phyloP scores from a whole-genome alignment of 2,888 invertebrate species.

The Pilophorus perplexus region DNA sequence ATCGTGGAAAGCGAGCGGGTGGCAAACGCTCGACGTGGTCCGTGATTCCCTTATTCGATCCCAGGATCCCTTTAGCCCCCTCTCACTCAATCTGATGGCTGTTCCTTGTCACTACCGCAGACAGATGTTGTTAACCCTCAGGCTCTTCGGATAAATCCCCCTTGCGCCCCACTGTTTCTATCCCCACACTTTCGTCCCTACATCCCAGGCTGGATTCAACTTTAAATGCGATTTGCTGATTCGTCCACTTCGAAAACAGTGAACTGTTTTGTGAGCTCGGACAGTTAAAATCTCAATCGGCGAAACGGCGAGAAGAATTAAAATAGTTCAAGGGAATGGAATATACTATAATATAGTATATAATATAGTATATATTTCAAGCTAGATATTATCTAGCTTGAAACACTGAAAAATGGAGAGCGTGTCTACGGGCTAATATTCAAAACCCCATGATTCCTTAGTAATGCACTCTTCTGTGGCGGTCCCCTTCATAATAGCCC shows the following conservation, averaged over 20 bases:
- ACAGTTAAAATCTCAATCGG: too few species aligned
- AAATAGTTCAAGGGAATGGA: too few species aligned
- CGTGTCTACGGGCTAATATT: too few species aligned
- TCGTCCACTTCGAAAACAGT: slow-evolving; percentile 16
- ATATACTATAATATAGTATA: too few species aligned
- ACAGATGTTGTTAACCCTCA: slow-evolving; percentile 39
- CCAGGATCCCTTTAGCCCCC: slow-evolving; percentile 27
- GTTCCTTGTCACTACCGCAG: slow-evolving; percentile 38
- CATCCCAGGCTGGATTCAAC: slow-evolving; percentile 24
- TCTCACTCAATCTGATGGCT: slow-evolving; percentile 34
- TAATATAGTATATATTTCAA: too few species aligned
- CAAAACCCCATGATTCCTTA: not conserved
- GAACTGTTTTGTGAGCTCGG: too few species aligned
- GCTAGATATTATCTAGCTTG: too few species aligned
- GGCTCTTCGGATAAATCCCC: slow-evolving; percentile 32
- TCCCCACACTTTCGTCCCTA: not conserved
- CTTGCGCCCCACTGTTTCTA: slow-evolving; percentile 1
- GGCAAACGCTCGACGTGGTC: slow-evolving; percentile 1
- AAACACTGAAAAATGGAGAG: too few species aligned
- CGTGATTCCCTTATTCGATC: slow-evolving; percentile 27
- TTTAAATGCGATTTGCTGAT: slow-evolving; percentile 39
- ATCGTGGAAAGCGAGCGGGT: not conserved
- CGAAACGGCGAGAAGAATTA: too few species aligned
- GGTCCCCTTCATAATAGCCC: not conserved
- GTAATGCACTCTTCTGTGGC: not conserved